Base-by-base conservation (phyloP, 2,888 invertebrate genomes). In the Morpho deidamia region DNA sequence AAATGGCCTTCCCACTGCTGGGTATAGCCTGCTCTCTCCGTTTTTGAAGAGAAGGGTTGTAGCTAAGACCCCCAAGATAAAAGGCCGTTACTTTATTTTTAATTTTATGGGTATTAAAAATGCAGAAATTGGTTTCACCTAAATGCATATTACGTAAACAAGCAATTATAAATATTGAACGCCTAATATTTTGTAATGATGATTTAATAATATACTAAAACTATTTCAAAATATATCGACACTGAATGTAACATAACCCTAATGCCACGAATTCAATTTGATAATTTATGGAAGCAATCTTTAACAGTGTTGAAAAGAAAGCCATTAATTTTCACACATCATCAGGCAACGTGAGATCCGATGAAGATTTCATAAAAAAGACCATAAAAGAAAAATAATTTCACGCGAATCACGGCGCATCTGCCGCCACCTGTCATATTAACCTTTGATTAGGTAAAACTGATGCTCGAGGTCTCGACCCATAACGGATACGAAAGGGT, bases 391-490 rank as follows among this genome's bases (percentile, higher is more conserved):
- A 79, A 77, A 79, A 70, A 83, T 80, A 81, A 88, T 89, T 89
- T 88, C 83, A 88, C 84, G 89, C 81, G 78, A 72, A 85, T 87
- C 78, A 81, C 73, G 74, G 74, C 74, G 77, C 87, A 86, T 84
- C 86, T 87, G 85, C 78, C 76, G 71, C 70, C 88, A 87, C 88
- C 89, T 87, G 86, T 78, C 71, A 59, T 62, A 44, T 65, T 79
- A 81, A 79, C 79, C 81, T 77, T 76, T 82, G 81, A 82, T 83
- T 79, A 73, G 76, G 69, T 72, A 72, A 64, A 67, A 69, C 68
- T 74, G 69, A 72, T 61, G 70, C 64, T 62, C 38, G 8, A 72
- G 76, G 74, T 74, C 71, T 67, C 64, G 78, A 76, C 78, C 80
- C 78, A 61, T 47, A 67, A 67, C 78, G 81, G 79, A 78, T 76